Base-by-base conservation (phyloP, 2,888 invertebrate genomes). In the Notocelia uddmanniana region DNA sequence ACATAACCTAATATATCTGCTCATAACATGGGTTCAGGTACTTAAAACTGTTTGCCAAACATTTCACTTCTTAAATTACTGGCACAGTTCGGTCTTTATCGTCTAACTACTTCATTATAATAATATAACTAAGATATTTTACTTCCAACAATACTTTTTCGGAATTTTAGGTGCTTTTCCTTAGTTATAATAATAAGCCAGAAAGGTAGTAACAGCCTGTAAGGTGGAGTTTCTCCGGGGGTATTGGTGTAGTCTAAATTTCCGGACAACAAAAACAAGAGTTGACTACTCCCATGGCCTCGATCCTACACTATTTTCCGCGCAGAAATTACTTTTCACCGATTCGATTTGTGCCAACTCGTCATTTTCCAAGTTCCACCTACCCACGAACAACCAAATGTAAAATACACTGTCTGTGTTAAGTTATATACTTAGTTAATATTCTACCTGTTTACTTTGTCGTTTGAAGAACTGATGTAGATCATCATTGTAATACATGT, bases 401-500 rank as follows among this genome's bases (percentile, higher is more conserved):
- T 50, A 26, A 63, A 48, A 48, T 55, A 64, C 63, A 57, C 58
- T 31, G 57, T 58, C 37, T 23, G 18, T 70, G 41, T 50, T 70
- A 58, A 37, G 64, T 60, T 59, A 52, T 63, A n/a, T 31, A 31
- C 8, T 31, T 31, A 31, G 18, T 52, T 50, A 19, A 64, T 31
- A 34, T 48, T 48, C 57, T 69, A 69, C 57, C 75, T 76, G 73
- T 79, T 78, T 78, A 75, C 78, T 77, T 80, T 80, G 78, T 80
- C 79, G 75, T 81, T 78, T 76, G 80, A 86, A 85, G 85, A 84
- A 87, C 84, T 86, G 85, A 88, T 84, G 83, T 88, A 84, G 81
- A 82, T 76, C 83, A 84, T 87, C 82, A 82, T 82, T 81, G 79
- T 81, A 80, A 75, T 84, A 81, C n/a, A n/a, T n/a, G n/a, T n/a